Evolutionary conservation across 92 coral and sea anemone species (phyloP), one percentile per base, ranked within the genome.

Genomic region (Phenganax subtilis): DNA sequence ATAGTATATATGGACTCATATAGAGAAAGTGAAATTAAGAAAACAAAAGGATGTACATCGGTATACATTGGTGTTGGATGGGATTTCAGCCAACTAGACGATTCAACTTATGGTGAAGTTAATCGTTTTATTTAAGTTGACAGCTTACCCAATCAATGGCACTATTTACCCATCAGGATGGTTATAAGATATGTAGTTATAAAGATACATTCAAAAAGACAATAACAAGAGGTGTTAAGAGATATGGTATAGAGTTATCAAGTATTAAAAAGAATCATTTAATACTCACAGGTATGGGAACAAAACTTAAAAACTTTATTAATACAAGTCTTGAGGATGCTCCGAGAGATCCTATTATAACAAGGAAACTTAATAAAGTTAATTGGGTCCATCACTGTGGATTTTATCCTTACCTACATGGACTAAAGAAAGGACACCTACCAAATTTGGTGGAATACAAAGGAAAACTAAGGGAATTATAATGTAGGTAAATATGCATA

Each of bases 31-130:
- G n/a, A n/a, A n/a, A n/a, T 37, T 37, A 37, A 37, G 4, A 37
- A 37, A 37, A 37, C 47, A 4, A 37, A 37, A 37, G 47, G 47
- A 37, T 4, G 4, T 37, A 37, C 84, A 6, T 51, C 69, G 28
- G 69, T 82, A 29, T 82, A 71, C 47, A 69, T 82, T 71, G 85
- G 85, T 52, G 80, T 80, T 12, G 81, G 85, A 70, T 82, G 85
- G 85, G 85, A 82, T 55, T 82, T 82, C 52, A 62, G 9, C 4
- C 85, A 81, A 7, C 1, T 70, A 17, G 57, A 54, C 0, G 28
- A 82, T 68, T 51, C n/a, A 82, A 0, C 54, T n/a, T 82, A 82
- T 82, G 47, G n/a, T 27, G 71, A 82, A n/a, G 44, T 71, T 57
- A 82, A 82, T 71, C 65, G 55, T 30, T 82, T 82, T 51, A 71